Evolutionary conservation across 2,888 invertebrate genomes (phyloP).

Genomic region (Lasioglossum zephyrum): DNA sequence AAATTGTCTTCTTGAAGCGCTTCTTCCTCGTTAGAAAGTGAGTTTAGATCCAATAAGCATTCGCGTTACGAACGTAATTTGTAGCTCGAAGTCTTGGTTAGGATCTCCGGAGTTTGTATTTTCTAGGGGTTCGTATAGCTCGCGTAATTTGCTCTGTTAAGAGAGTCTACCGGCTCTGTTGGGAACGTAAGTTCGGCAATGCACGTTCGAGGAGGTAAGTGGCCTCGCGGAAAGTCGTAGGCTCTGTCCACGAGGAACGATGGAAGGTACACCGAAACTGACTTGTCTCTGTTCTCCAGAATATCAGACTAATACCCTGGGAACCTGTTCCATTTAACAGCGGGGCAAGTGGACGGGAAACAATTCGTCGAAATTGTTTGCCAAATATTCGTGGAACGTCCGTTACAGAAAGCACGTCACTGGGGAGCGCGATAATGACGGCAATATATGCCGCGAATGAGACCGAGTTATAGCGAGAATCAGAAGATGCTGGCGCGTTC

Average conservation of each 20-base stretch:
- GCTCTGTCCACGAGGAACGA: not conserved
- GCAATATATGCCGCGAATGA: conserved; percentile 13
- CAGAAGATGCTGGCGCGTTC: not conserved
- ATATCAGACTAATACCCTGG: conserved; percentile 33
- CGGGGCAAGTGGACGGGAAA: conserved; percentile 13
- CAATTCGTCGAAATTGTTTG: conserved; percentile 48
- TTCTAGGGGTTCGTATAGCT: not conserved
- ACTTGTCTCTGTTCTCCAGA: not conserved
- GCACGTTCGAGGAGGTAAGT: not conserved
- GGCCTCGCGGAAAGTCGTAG: not conserved
- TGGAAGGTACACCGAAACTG: not conserved
- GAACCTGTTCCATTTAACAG: conserved; percentile 34
- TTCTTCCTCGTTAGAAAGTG: not conserved
- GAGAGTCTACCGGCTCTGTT: not conserved
- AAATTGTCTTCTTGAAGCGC: not conserved
- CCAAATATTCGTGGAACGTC: conserved; percentile 40
- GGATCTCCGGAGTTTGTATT: not conserved
- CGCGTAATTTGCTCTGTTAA: not conserved
- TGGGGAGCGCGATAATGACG: conserved; percentile 35
- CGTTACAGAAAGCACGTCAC: conserved; percentile 8
- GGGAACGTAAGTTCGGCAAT: not conserved
- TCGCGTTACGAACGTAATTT: not conserved
- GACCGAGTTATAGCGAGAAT: not conserved
- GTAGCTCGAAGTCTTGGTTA: not conserved
- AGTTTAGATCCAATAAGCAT: not conserved